A percentile compares a stretch with the other conserved stretches of the same genome.
Conservation (phyloP, 2,797 vertebrate genomes). For the Setipinna tenuifilis region DNA sequence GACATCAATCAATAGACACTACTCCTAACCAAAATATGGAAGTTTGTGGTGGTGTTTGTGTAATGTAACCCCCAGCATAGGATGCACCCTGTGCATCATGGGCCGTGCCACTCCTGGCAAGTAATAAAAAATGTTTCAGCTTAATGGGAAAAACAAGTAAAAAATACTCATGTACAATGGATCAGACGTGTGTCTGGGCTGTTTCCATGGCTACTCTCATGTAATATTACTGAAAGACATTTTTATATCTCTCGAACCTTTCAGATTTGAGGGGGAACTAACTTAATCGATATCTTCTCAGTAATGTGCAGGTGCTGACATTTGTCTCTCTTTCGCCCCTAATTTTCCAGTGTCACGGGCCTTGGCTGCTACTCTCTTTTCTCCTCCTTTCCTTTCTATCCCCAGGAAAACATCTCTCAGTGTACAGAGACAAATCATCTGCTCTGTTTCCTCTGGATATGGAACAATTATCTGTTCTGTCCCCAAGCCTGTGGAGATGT, state of each 20-base stretch:
- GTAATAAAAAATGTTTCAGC: neutral
- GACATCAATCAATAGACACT: neutral
- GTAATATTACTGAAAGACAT: neutral
- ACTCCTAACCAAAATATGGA: neutral
- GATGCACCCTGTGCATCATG: neutral
- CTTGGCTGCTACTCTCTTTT: neutral
- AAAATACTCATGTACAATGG: neutral
- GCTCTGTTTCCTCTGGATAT: neutral
- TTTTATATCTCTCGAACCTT: neutral
- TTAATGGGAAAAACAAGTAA: neutral
- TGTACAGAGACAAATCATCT: neutral
- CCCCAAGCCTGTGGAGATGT: neutral
- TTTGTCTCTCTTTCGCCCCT: neutral
- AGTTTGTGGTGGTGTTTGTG: neutral
- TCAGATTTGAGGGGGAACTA: neutral
- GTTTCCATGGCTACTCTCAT: neutral
- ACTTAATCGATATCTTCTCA: neutral
- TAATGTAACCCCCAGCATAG: neutral
- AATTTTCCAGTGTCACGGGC: neutral
- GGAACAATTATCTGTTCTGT: neutral
- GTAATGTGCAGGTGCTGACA: neutral
- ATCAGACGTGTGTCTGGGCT: neutral
- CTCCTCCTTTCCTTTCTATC: neutral
- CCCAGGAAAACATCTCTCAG: conserved; percentile 2
- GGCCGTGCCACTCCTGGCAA: neutral